Conservation (phyloP, 2,888 invertebrate species). For the Abrostola triplasia region DNA sequence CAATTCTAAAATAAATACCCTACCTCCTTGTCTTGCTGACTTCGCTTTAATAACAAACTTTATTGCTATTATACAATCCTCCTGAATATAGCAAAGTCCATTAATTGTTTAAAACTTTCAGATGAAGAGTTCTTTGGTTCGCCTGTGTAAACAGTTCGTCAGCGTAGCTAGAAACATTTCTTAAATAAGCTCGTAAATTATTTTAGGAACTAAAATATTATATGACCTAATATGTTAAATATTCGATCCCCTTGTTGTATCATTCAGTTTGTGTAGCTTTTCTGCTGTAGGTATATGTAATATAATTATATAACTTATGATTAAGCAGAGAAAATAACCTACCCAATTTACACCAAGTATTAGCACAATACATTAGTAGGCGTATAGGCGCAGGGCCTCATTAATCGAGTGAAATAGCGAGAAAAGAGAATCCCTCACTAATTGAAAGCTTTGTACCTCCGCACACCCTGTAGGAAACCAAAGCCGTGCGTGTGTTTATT, state of each 20-base stretch:
- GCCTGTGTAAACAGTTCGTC: constrained; percentile 30
- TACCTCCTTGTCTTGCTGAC: constrained; percentile 3
- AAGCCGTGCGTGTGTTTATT: constrained; percentile 17
- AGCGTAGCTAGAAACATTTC: constrained; percentile 28
- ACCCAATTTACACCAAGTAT: constrained; percentile 16
- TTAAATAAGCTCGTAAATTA: constrained; percentile 9
- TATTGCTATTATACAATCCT: constrained; percentile 25
- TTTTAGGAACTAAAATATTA: not conserved
- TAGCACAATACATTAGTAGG: constrained; percentile 25
- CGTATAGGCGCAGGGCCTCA: constrained; percentile 27
- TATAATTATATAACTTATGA: not conserved
- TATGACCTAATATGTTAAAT: not conserved
- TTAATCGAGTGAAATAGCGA: constrained; percentile 49
- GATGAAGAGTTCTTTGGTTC: constrained; percentile 37
- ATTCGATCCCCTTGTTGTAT: not conserved
- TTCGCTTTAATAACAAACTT: constrained; percentile 30
- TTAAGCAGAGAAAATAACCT: constrained; percentile 4
- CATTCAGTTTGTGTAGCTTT: not conserved
- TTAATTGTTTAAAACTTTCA: constrained; percentile 49
- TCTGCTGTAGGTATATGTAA: not conserved
- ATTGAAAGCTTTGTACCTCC: constrained; percentile 51
- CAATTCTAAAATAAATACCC: constrained; percentile 18
- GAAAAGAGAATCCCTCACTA: constrained; percentile 52
- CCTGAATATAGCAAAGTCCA: constrained; percentile 31
- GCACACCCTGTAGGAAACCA: constrained; percentile 25